A percentile compares a stretch with the other conserved stretches of the same genome.
phyloP scores from a whole-genome alignment of 1,140 invertebrate genomes.

The Drosophila serrata region DNA sequence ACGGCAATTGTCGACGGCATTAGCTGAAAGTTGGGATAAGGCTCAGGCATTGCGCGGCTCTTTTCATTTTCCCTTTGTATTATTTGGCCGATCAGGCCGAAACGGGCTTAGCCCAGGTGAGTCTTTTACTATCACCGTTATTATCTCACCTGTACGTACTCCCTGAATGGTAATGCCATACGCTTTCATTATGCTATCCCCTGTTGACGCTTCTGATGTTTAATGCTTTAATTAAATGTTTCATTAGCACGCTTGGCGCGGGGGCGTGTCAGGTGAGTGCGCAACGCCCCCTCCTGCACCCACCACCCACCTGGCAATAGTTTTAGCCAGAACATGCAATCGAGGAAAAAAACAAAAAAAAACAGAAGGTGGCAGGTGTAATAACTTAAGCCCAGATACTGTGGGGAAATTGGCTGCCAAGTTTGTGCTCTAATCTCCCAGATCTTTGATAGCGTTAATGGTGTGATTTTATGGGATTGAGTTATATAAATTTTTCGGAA shows the following conservation, averaged over 20 bases:
- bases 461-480: slow-evolving; percentile 29
- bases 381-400: slow-evolving; percentile 20
- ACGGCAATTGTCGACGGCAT: slow-evolving; percentile 78
- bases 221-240: slow-evolving; percentile 84
- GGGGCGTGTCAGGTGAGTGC: slow-evolving; percentile 38
- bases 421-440: slow-evolving; percentile 6
- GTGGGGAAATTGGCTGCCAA: slow-evolving; percentile 17
- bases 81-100: slow-evolving; percentile 25
- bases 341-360: no score
- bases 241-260: slow-evolving; percentile 74
- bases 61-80: slow-evolving; percentile 27
- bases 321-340: slow-evolving; percentile 35
- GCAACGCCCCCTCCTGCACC: not conserved
- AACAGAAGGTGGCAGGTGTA: slow-evolving; percentile 40
- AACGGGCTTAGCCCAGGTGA: slow-evolving; percentile 60
- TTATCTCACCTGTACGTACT: not conserved
- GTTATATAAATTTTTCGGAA: not conserved
- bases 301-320: not conserved
- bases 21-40: slow-evolving; percentile 21
- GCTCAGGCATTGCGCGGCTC: not conserved
- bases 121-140: not conserved
- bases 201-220: slow-evolving; percentile 63
- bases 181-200: slow-evolving; percentile 76
- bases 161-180: slow-evolving; percentile 31
- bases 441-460: slow-evolving; percentile 32